Evolutionary conservation across 2,888 invertebrate species (phyloP), one percentile per base, ranked within the genome.

Genomic region (Copidosoma aretas): DNA sequence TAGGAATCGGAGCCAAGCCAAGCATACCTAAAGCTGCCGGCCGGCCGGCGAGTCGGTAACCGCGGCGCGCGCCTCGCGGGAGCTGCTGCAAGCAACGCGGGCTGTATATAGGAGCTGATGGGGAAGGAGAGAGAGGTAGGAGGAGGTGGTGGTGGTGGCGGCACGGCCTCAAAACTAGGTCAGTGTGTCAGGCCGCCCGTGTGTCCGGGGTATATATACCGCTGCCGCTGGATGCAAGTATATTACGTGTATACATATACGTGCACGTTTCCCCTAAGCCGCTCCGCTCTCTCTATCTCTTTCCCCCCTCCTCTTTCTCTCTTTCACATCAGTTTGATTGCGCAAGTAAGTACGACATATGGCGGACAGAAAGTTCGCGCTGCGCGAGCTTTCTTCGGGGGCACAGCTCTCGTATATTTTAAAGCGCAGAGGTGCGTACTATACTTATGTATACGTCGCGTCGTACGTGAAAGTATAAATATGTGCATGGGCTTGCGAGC

Each of bases 111-210:
- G n/a, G n/a, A 32, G 32, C 8, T 5, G 43, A 4, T 12, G 43
- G 43, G 17, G 43, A 46, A 17, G 17, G 43, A 46, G 43, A 46
- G 43, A 46, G 43, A 46, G 43, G 5, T 19, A 39, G 21, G 43
- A 3, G 17, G 43, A 8, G 17, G 43, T 8, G 17, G 17, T 2
- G 43, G 43, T 15, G 43, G 15, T 14, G 17, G 43, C 12, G 43
- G 43, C 43, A 46, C 43, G 43, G 43, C 43, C 43, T 0, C 17
- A 21, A 71, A 75, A 73, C 66, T 74, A 73, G 75, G 75, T 72
- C 75, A 75, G 74, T 75, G 63, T 75, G 75, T 74, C 74, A 71
- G 69, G 64, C 70, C 69, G 71, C 67, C 64, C 57, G 64, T 53
- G 59, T 71, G 72, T 71, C 71, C 74, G 73, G 73, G 71, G 52